Base-by-base conservation (phyloP, 1,140 invertebrate species). In the Eciton burchellii region DNA sequence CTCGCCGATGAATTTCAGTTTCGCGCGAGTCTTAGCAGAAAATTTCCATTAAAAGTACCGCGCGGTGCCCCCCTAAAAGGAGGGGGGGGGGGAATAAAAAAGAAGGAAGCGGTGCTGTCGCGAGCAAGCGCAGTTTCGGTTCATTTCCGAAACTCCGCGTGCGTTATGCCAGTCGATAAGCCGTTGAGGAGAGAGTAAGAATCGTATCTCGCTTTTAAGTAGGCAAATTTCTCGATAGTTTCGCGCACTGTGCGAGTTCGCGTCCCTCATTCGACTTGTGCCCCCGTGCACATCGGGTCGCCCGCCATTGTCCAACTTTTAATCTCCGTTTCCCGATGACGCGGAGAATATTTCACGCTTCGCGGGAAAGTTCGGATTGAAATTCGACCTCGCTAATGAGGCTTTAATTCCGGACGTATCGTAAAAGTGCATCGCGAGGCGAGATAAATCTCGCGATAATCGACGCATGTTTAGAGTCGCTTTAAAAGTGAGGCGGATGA, bases 141-240 rank as follows among this genome's bases (percentile, higher is more conserved):
- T 79, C 56, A 68, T 79, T 43, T 68, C 68, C 49, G 3, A 68
- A 79, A 79, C 19, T 56, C n/a, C 9, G 45, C 35, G 14, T 12
- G 63, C 43, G 65, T 68, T 77, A 29, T 68, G 11, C 41, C 35
- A 16, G 41, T 45, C 74, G 57, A n/a, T n/a, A 63, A 83, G n/a
- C 43, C 29, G 41, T 82, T 16, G 76, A 60, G 70, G 82, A 82
- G 73, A 63, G 70, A 43, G 83, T 62, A 86, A 70, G 57, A 86
- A 82, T 86, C 74, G 66, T 72, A 72, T 56, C 62, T 79, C 70
- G 62, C 56, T 87, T 72, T 87, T 72, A 83, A 86, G 24, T 83
- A 66, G 81, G 84, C 77, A 86, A 87, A 86, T 87, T 86, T 56
- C 81, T 56, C 43, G 79, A 77, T 35, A 76, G 71, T 86, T 83